These are phyloP conservation scores for Eleutherodactylus coqui DNA, from an alignment of 2,797 vertebrate genomes.

Conservation along the genomic window DNA sequence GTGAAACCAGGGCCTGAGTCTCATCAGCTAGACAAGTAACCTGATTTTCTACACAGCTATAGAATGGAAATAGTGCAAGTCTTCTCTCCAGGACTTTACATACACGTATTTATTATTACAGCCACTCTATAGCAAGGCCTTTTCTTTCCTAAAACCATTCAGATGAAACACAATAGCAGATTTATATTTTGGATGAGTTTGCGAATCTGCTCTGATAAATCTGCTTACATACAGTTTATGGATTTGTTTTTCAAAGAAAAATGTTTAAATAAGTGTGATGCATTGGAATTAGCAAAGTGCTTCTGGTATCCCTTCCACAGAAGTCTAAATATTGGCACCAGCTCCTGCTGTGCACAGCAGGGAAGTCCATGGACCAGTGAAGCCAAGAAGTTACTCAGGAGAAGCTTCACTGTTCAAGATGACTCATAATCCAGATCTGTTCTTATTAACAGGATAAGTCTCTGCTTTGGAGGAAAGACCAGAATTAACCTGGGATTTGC, in stretches of 20 bases:
- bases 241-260: constrained; percentile 32
- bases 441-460: constrained; percentile 48
- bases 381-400: constrained; percentile 55
- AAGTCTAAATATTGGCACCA: constrained; percentile 68
- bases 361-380: constrained; percentile 57
- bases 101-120: neutral
- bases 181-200: constrained; percentile 34
- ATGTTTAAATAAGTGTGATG: constrained; percentile 30
- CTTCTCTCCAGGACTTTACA: neutral
- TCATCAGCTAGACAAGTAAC: neutral
- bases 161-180: constrained; percentile 41
- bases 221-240: constrained; percentile 31
- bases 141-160: neutral
- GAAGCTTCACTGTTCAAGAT: constrained; percentile 37
- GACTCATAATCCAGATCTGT: constrained; percentile 47
- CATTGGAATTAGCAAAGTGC: constrained; percentile 19
- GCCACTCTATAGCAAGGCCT: neutral
- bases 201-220: constrained; percentile 41
- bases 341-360: constrained; percentile 74
- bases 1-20: neutral
- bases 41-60: neutral
- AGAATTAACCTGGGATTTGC: constrained; percentile 19
- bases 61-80: neutral
- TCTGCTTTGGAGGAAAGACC: constrained; percentile 24
- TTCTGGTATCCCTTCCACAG: constrained; percentile 28